Evolutionary conservation across 2,113 vertebrate genomes (phyloP), one percentile per base, ranked within the genome.

Genomic region (Charina bottae): DNA sequence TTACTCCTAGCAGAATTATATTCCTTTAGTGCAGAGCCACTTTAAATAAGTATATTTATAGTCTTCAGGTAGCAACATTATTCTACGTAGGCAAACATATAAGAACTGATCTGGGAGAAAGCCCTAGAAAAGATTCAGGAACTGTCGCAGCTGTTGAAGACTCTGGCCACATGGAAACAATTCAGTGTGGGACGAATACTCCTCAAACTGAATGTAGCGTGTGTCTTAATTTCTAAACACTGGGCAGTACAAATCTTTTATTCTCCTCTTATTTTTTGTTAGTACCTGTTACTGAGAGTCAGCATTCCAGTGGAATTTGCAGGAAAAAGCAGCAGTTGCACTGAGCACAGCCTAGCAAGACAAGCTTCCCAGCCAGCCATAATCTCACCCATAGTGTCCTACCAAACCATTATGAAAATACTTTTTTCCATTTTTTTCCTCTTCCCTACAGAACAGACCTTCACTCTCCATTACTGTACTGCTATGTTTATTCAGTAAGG

Each of bases 401-500:
- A 95, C 96, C 96, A 96, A 95, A n/a, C 87, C 24, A 53, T 83
- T 13, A 92, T 89, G 88, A 87, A 94, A 96, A 93, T 54, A 86
- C 33, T 11, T 60, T 95, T 68, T 96, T 95, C 96, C 93, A 85
- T 94, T 83, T 0, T 0, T 46, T 62, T 49, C 6, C 49, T 49
- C 24, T 85, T 91, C 83, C 90, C 93, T 56, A 33, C 68, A 56
- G 37, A 92, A 90, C 92, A 93, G 91, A 90, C 64, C 93, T 94
- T 88, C 49, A 62, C 93, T 95, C 91, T 89, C 93, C 85, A 93
- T 90, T 83, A 85, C 90, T 92, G 85, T 92, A 54, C 88, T 78
- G 92, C 92, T 95, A 93, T 95, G 95, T 97, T 96, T 96, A 94
- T 93, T 93, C 68, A 55, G 62, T 64, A 83, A 94, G 93, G 94